Base-by-base conservation (phyloP, 2,888 invertebrate species). In the Hermaeophaga mercurialis region DNA sequence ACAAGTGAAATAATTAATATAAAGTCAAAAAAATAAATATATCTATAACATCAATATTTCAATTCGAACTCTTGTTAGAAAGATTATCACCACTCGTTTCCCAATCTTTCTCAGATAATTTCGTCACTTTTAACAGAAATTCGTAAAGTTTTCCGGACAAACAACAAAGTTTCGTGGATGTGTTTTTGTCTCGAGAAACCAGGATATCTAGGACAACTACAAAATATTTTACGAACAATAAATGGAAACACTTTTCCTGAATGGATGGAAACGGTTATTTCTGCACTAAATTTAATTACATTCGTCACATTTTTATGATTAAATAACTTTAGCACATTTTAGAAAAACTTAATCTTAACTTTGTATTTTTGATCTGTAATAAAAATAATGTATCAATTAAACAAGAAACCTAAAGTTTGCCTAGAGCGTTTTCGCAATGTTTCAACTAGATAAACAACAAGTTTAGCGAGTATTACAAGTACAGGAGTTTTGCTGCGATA, bases 1-100 rank as follows among this genome's bases (percentile, higher is more conserved):
- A n/a, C n/a, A n/a, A n/a, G n/a, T n/a, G n/a, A n/a, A n/a, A n/a
- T n/a, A n/a, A n/a, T n/a, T n/a, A n/a, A n/a, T n/a, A n/a, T n/a
- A n/a, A n/a, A n/a, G n/a, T n/a, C n/a, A n/a, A n/a, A n/a, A n/a
- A n/a, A n/a, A n/a, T n/a, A n/a, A n/a, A n/a, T n/a, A n/a, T n/a
- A n/a, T n/a, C n/a, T 31, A n/a, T 11, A n/a, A 31, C 12, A 31
- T 31, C 31, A 3, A 2, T 12, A 31, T 31, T 31, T 31, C 31
- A 31, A 31, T 31, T 31, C 12, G 31, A n/a, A 11, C n/a, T 12
- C 11, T 31, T 31, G 3, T 2, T 9, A 26, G 9, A 12, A 12
- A 31, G 11, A 31, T 31, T 31, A 31, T 31, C 31, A 31, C n/a
- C 31, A 31, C 31, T 31, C n/a, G 28, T 28, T n/a, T 28, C 28